Percentiles rank a stretch among this genome's conserved stretches.
Conservation (phyloP, 2,888 invertebrate species). For the Cephus rjabovi region DNA sequence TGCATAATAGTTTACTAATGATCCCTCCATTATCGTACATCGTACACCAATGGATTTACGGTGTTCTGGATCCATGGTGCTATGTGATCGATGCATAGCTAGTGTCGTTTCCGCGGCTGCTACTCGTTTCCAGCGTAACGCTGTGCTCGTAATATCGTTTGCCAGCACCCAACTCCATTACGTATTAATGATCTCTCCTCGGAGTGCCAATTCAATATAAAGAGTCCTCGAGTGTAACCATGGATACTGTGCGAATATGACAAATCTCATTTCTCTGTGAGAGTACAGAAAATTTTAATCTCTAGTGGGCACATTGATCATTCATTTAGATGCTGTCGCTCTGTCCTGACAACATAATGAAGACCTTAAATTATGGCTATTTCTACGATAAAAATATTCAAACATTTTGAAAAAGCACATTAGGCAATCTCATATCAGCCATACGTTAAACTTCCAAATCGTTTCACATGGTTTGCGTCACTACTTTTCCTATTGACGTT, state of each 20-base stretch:
- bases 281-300: not conserved
- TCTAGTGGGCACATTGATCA: not conserved
- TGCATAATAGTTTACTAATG: conserved; percentile 51
- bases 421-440: not conserved
- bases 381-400: not conserved
- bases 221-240: not conserved
- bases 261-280: not conserved
- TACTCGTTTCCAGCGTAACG: not conserved
- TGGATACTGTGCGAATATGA: not conserved
- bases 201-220: not conserved
- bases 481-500: not conserved
- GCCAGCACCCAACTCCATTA: not conserved
- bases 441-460: not conserved
- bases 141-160: not conserved
- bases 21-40: conserved; percentile 27
- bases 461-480: not conserved
- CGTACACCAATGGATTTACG: conserved; percentile 13
- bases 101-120: not conserved
- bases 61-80: conserved; percentile 3
- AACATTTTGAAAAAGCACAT: not conserved
- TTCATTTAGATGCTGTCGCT: not conserved
- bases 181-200: not conserved
- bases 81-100: not conserved
- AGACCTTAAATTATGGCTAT: not conserved
- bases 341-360: not conserved